Base-by-base conservation (phyloP, 2,888 invertebrate species). In the Catocala nupta region DNA sequence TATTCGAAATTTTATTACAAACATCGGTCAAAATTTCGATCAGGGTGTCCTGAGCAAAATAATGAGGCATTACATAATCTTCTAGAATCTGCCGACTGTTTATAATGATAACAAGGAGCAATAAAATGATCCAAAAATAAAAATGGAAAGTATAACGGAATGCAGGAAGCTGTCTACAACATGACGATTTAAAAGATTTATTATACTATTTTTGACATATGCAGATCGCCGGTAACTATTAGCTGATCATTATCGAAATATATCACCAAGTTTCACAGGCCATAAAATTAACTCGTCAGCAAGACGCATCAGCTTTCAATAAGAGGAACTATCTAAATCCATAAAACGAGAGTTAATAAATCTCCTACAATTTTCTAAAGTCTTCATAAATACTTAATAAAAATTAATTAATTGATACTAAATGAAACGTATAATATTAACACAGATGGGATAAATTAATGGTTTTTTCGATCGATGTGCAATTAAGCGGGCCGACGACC, bases 401-500 rank as follows among this genome's bases (percentile, higher is more conserved):
- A 73, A 63, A 39, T 8, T 33, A 25, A 16, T 58, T 63, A 67
- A 63, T 72, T 65, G 64, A 66, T 58, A 66, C 10, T 55, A 70
- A 64, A 60, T 47, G 48, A 16, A 55, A 62, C 51, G 73, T 65
- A 73, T 68, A 65, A 68, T 57, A 73, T 70, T 73, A 70, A 63
- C 62, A 63, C 53, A 59, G 51, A 64, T 64, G 54, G 54, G 49
- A 42, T 68, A 44, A 64, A 71, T 73, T 60, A 36, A 69, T 70
- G 39, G 62, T 53, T 51, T 70, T 54, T 70, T 59, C 54, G 65
- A 73, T 73, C 34, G 39, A 48, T 16, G 51, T 36, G 55, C 53
- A 52, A 69, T 69, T 69, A 71, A 47, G 55, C 60, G 65, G 50
- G 55, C 60, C 67, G 63, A 54, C 59, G 51, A 61, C 59, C 54